Conservation (phyloP, 2,797 vertebrate species). For the Etheostoma perlongum region DNA sequence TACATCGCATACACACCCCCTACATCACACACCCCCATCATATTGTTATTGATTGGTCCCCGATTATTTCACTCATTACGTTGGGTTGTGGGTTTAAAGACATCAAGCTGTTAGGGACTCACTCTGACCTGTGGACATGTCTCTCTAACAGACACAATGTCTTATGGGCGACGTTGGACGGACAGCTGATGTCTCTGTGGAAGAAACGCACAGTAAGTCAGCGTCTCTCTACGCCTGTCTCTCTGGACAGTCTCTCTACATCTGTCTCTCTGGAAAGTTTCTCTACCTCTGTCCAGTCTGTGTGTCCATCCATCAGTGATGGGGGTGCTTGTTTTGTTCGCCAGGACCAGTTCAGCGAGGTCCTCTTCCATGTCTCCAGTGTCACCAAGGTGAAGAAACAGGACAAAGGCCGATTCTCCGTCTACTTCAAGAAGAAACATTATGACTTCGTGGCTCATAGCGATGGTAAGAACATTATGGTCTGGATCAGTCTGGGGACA, state of each 20-base stretch:
- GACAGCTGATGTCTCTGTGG: conserved; percentile 83
- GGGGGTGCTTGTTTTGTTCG: conserved; percentile 24
- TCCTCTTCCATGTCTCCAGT: conserved; percentile 83
- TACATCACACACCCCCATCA: too few species aligned
- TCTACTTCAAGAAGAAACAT: conserved; percentile 84
- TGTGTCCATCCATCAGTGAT: neutral
- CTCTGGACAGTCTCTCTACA: neutral
- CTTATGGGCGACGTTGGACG: conserved; percentile 82
- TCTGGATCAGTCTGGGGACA: neutral
- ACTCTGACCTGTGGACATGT: neutral
- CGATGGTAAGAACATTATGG: conserved; percentile 64
- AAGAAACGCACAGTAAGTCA: conserved; percentile 83
- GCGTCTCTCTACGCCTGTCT: neutral
- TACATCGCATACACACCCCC: too few species aligned
- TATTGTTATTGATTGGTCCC: too few species aligned
- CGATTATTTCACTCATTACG: too few species aligned
- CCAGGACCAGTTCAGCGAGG: conserved; percentile 83
- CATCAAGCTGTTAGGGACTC: too few species aligned
- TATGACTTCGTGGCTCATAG: conserved; percentile 86
- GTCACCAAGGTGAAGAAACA: conserved; percentile 79
- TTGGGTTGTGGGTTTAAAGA: too few species aligned
- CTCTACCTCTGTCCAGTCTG: neutral
- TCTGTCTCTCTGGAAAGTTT: neutral
- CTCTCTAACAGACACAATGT: conserved; percentile 78
- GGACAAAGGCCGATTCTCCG: conserved; percentile 76